These are phyloP conservation scores for Apis dorsata DNA, from an alignment of 1,140 invertebrate species.

Conservation along the genomic window DNA sequence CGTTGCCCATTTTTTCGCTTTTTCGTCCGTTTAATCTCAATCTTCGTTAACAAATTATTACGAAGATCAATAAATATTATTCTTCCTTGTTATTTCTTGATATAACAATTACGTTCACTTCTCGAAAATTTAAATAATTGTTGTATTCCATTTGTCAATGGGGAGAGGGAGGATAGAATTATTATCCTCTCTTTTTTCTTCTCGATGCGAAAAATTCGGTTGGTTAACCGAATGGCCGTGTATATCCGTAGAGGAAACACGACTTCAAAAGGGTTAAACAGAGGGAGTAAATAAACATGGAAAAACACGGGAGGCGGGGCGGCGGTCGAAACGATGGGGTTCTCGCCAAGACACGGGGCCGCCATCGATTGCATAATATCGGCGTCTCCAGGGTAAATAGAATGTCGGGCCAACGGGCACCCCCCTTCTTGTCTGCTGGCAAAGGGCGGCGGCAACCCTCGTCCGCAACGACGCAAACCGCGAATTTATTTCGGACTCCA, in stretches of 20 bases:
- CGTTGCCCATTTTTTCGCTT: background rate
- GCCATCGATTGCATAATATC: constrained; percentile 65
- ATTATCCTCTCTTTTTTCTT: no score
- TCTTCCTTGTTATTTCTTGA: no score
- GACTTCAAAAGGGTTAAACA: constrained; percentile 3
- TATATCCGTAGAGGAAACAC: constrained; percentile 3
- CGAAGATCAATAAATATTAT: no score
- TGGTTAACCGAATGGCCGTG: constrained; percentile 5
- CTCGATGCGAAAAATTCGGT: background rate
- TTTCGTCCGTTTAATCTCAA: background rate
- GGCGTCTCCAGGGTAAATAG: constrained; percentile 66
- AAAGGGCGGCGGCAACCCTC: constrained; percentile 47
- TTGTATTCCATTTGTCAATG: no score
- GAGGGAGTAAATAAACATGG: constrained; percentile 25
- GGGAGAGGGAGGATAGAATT: no score
- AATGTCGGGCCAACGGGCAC: constrained; percentile 56
- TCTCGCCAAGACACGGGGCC: constrained; percentile 33
- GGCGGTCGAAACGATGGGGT: background rate
- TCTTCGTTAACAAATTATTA: background rate
- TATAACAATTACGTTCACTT: no score
- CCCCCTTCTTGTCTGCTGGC: constrained; percentile 5
- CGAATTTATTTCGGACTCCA: constrained; percentile 60
- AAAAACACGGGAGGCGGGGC: constrained; percentile 1
- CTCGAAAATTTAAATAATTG: no score
- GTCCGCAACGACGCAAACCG: constrained; percentile 49